Conservation (phyloP, 2,113 vertebrate genomes). For the Xyliphius kryptos region DNA sequence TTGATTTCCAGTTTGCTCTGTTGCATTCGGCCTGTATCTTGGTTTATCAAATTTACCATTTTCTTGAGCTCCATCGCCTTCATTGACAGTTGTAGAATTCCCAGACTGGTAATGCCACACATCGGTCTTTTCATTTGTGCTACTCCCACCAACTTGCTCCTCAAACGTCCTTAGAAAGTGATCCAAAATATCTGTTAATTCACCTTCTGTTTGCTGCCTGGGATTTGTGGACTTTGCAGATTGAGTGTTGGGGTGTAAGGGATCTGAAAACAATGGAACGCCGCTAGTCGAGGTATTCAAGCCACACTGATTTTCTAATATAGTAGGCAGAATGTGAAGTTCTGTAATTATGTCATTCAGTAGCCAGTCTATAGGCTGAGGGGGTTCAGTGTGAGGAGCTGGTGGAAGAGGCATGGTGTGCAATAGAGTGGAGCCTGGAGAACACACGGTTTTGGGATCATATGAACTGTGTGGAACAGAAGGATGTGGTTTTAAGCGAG, state of each 20-base stretch:
- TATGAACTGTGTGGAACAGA: conserved; percentile 8
- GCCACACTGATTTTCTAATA: conserved; percentile 14
- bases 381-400: conserved; percentile 21
- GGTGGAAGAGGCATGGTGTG: conserved; percentile 31
- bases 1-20: not conserved
- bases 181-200: conserved; percentile 52
- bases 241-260: not conserved
- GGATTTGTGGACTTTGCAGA: conserved; percentile 4
- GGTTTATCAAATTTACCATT: not conserved
- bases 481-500: not conserved
- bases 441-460: not conserved
- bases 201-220: conserved; percentile 38
- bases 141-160: conserved; percentile 27
- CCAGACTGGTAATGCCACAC: not conserved
- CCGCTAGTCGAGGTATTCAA: not conserved
- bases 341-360: conserved; percentile 60
- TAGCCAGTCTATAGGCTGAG: conserved; percentile 49
- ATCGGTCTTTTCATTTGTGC: conserved; percentile 13
- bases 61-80: not conserved
- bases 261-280: not conserved
- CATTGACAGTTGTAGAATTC: not conserved
- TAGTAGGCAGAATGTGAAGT: conserved; percentile 49
- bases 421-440: conserved; percentile 22
- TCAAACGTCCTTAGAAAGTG: conserved; percentile 57
- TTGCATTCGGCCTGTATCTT: not conserved